Base-by-base conservation (phyloP, 1,140 invertebrate species). In the Galleria mellonella region DNA sequence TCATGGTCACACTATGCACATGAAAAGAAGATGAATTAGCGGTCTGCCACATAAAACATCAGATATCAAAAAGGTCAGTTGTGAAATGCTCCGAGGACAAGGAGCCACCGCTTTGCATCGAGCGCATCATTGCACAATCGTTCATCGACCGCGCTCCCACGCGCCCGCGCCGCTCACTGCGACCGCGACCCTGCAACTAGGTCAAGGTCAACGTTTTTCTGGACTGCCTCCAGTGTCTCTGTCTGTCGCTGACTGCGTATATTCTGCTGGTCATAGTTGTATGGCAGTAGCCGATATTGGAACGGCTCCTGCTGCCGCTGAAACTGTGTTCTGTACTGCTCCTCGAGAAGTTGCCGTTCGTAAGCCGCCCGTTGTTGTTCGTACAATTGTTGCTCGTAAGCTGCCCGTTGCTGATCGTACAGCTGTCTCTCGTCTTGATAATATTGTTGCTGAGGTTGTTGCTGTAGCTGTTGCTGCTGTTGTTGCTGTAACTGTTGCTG, bases 141-240 rank as follows among this genome's bases (percentile, higher is more conserved):
- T 43, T 50, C 57, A 46, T 50, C 53, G 55, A 57, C 47, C 51
- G 17, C 17, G 17, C 17, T 23, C 17, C 17, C 17, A 23, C 17
- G 17, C 17, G 17, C 17, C 17, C 17, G 17, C 17, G 40, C 50
- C 54, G 44, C 54, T 69, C 64, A 66, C 65, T 23, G 17, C 17
- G 17, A 23, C 17, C 51, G 50, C 41, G 62, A 52, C 62, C 60
- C 17, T 23, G 38, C 58, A 66, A 69, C 64, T 72, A 63, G 81
- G 81, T 84, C 84, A 83, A 87, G 82, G 82, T 79, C 83, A 78
- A 61, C 52, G 62, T 60, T 66, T 42, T 60, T 55, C 40, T 23
- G 17, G 17, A 23, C 17, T 62, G 59, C 51, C 69, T 62, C 17
- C 2, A 6, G 17, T 23, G 17, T 23, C 2, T 23, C 17, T 3